phyloP scores from a whole-genome alignment of 2,113 vertebrate species.

The Ceuthmochares aereus region DNA sequence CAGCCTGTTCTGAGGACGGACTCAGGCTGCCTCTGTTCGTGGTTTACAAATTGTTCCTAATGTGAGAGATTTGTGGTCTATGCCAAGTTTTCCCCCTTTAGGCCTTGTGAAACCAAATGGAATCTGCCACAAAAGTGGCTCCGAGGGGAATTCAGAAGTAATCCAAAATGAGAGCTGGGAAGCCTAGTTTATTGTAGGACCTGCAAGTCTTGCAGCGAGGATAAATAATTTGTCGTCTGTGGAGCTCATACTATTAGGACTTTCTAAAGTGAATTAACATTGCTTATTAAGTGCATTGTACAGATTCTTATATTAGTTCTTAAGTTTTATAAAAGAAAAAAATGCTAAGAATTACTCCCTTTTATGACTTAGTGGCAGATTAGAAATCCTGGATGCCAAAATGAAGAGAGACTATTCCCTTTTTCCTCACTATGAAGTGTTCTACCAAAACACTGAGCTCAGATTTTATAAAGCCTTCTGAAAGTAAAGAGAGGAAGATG shows the following conservation, averaged over 20 bases:
- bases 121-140: constrained; percentile 77
- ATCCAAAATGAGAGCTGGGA: constrained; percentile 63
- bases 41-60: constrained; percentile 79
- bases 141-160: constrained; percentile 70
- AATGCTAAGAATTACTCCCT: not conserved
- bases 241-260: not conserved
- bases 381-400: not conserved
- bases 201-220: constrained; percentile 36
- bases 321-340: not conserved
- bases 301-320: not conserved
- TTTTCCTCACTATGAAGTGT: not conserved
- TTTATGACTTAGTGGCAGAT: not conserved
- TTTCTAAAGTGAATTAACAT: constrained; percentile 9
- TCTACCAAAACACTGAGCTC: not conserved
- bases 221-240: constrained; percentile 63
- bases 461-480: not conserved
- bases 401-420: not conserved
- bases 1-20: constrained; percentile 75
- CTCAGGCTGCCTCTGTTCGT: constrained; percentile 67
- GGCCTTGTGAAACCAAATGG: constrained; percentile 77
- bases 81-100: constrained; percentile 74
- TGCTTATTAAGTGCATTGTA: not conserved
- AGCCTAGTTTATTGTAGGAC: constrained; percentile 44
- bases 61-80: constrained; percentile 75
- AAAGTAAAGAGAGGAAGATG: not conserved